Evolutionary conservation across 2,113 vertebrate species (phyloP), one percentile per base, ranked within the genome.

Genomic region (Peromyscus polionotus): DNA sequence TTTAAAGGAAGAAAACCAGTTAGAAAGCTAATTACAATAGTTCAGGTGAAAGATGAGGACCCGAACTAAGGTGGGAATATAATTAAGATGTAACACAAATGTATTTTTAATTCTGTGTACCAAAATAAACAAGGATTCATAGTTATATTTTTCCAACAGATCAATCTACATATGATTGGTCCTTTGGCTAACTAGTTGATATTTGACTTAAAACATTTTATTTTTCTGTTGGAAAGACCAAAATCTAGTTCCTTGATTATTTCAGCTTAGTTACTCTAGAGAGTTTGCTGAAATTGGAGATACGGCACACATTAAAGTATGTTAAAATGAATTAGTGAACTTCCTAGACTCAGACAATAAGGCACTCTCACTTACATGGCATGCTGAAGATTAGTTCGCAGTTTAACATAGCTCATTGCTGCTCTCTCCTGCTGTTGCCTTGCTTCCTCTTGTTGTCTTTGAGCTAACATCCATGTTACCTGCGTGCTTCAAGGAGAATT

Each of bases 401-500:
- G 99, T 99, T 99, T 99, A 98, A 99, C 99, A 95, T 99, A 99
- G 98, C 99, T 99, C 99, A 99, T 99, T 93, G 99, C 99, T 96
- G 99, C 99, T 99, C 99, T 99, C 98, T 99, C 99, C 98, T 99
- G 99, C 88, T 99, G 99, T 96, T 99, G 99, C 96, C 99, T 99
- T 93, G 99, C 99, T 98, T 99, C 99, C 98, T 99, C 99, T 97
- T 99, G 99, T 98, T 99, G 99, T 98, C 99, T 99, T 99, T 99
- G 99, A 97, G 99, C 99, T 98, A 99, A 99, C 99, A 99, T 99
- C 99, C 99, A 99, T 99, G 99, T 99, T 98, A 99, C 99, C 99
- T 99, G 99, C 98, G 99, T 99, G 99, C 99, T 99, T 98, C 96
- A 98, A 98, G 98, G 96, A 98, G 97, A 98, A 98, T 98, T 98